Percentiles rank a stretch among this genome's conserved stretches.
Conservation (phyloP, 2,113 vertebrate species). For the Gambusia holbrooki region DNA sequence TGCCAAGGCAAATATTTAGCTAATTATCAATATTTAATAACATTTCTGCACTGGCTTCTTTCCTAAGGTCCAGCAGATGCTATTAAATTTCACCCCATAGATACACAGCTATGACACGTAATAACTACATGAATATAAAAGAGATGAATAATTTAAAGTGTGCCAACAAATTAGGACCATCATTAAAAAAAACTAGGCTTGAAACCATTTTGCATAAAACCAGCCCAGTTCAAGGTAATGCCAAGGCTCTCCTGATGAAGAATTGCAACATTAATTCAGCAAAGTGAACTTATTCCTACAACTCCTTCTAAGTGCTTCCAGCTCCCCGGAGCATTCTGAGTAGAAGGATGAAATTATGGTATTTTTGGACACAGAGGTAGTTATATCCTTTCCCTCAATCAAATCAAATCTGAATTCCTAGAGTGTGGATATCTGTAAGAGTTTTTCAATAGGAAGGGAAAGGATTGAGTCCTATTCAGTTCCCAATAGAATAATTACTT, state of each 20-base stretch:
- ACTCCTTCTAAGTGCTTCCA: constrained; percentile 94
- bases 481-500: not conserved
- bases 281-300: constrained; percentile 99
- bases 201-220: constrained; percentile 98
- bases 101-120: constrained; percentile 99
- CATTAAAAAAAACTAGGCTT: constrained; percentile 97
- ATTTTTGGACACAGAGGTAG: constrained; percentile 87
- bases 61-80: constrained; percentile 98
- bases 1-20: constrained; percentile 98
- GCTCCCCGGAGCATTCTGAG: constrained; percentile 97
- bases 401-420: constrained; percentile 40
- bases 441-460: constrained; percentile 25
- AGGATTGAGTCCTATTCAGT: constrained; percentile 34
- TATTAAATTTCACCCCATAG: constrained; percentile 99
- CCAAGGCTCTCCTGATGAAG: constrained; percentile 92
- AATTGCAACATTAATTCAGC: constrained; percentile 99
- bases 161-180: constrained; percentile 99
- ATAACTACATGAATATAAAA: constrained; percentile 99
- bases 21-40: constrained; percentile 99
- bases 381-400: constrained; percentile 89
- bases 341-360: constrained; percentile 94
- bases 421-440: constrained; percentile 13
- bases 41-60: constrained; percentile 89
- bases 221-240: constrained; percentile 94
- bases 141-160: constrained; percentile 99